Evolutionary conservation across 2,113 vertebrate species (phyloP), one percentile per base, ranked within the genome.

Genomic region (Sinocyclocheilus rhinocerous): DNA sequence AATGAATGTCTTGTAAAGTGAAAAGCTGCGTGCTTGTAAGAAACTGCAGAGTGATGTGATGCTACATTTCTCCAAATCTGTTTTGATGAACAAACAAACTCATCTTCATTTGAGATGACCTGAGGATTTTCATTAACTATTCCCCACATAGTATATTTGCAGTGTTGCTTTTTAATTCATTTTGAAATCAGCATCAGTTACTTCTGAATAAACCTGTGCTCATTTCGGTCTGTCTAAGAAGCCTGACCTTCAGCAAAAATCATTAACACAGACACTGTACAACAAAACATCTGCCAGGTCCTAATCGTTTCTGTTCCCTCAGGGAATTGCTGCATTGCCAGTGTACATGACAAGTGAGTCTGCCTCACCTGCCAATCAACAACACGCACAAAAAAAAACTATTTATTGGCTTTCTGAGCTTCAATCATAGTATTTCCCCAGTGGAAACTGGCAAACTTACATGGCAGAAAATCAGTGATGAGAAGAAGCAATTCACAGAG

Each of bases 341-440:
- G 20, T 24, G 33, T 24, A 8, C 9, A 59, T 80, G 77, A 61
- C 77, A 80, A 36, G 8, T 11, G 76, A 79, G 76, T 57, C 11
- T 2, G 6, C 33, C 29, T 79, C 20, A 61, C 20, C 20, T 80
- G 77, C 55, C 77, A 61, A 80, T 61, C 77, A 80, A 16, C 77
- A 80, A 61, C 55, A 79, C 77, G 4, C 13, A 55, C 15, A 50
- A 5, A 59, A 12, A 12, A 52, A 59, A 45, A 13, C 2, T 1
- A 3, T 80, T 80, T 61, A 42, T 42, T 80, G 33, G 33, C 18
- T 55, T 77, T 80, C 7, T 15, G 9, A 80, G 77, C 18, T 12
- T 36, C 76, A 77, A 57, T 77, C 50, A 55, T 39, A 61, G 39
- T 59, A 79, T 59, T 79, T 61, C 29, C 67, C 76, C 72, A 18